These are phyloP conservation scores for Sturnira hondurensis DNA, from an alignment of 2,113 vertebrate species.

Conservation along the genomic window DNA sequence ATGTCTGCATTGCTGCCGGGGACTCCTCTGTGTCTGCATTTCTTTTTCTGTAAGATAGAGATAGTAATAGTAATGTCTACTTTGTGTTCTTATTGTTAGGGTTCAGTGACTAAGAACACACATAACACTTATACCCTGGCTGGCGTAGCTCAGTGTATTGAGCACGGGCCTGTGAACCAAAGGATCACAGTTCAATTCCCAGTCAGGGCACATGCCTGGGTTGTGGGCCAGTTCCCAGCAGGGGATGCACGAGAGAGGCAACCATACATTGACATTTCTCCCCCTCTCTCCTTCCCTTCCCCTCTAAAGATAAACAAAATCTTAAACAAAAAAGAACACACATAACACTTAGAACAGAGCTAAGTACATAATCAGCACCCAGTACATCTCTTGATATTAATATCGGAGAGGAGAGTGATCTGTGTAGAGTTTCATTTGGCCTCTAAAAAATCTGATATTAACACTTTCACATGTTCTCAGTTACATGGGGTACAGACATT, in stretches of 20 bases:
- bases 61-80: neutral
- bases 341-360: neutral
- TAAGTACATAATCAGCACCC: neutral
- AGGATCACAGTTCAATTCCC: no score
- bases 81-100: neutral
- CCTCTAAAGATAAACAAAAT: no score
- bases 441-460: neutral
- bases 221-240: no score
- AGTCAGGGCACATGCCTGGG: no score
- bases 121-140: neutral
- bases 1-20: neutral
- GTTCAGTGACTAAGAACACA: neutral
- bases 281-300: no score
- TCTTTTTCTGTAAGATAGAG: neutral
- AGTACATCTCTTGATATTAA: neutral
- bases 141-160: no score
- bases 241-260: no score
- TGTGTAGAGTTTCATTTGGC: neutral
- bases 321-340: no score
- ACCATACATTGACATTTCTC: no score
- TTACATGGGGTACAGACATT: neutral
- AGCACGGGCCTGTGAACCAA: no score
- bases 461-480: neutral
- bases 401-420: neutral
- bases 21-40: neutral